phyloP scores from a whole-genome alignment of 2,113 vertebrate species.

The Glaucidium brasilianum region DNA sequence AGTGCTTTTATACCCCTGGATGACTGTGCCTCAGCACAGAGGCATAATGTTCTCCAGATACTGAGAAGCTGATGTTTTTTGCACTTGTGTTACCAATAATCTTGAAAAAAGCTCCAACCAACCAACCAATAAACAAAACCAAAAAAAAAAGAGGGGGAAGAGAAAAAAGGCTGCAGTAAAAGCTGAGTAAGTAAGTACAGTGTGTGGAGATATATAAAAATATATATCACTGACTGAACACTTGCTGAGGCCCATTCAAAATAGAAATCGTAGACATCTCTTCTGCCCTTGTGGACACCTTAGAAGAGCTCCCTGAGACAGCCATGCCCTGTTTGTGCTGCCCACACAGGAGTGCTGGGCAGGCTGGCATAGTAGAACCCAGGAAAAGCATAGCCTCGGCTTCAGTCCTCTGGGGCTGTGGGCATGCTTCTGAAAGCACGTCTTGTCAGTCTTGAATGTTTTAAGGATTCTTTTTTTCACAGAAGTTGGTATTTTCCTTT shows the following conservation, averaged over 20 bases:
- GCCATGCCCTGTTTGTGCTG: accelerated
- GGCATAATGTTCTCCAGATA: background rate
- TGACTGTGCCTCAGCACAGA: background rate
- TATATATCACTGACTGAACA: background rate
- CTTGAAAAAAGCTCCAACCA: background rate
- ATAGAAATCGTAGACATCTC: background rate
- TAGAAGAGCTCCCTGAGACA: background rate
- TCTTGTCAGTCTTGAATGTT: background rate
- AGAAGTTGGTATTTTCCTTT: background rate
- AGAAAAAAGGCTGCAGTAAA: background rate
- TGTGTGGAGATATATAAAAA: background rate
- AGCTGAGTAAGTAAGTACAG: background rate
- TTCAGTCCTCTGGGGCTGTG: background rate
- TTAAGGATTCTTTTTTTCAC: background rate
- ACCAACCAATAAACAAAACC: accelerated
- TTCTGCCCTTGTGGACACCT: background rate
- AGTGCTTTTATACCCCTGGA: background rate
- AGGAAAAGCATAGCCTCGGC: background rate
- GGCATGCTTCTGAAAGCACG: background rate
- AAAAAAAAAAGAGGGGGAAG: too few species aligned
- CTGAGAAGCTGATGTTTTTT: background rate
- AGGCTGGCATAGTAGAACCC: background rate
- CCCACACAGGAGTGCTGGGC: background rate
- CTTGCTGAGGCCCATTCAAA: background rate
- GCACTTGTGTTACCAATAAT: background rate